Percentiles rank a stretch among this genome's conserved stretches.
Conservation (phyloP, 2,888 invertebrate species). For the Dyspetes luteomarginatus region DNA sequence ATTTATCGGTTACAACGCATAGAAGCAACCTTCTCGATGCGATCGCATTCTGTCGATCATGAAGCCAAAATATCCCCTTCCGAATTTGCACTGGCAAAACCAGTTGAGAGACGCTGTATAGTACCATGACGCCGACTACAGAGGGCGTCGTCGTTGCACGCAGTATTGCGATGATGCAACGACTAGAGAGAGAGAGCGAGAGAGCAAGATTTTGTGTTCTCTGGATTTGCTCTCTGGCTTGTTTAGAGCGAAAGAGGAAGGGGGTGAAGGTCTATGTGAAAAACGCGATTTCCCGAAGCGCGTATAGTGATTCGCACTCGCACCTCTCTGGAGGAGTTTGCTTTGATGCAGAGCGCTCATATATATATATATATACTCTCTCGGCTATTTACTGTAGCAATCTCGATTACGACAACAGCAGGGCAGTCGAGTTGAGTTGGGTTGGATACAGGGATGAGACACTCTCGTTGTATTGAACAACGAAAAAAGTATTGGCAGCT, state of each 20-base stretch:
- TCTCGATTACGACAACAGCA: slow-evolving; percentile 50
- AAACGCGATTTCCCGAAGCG: slow-evolving; percentile 54
- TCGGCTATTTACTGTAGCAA: slow-evolving; percentile 43
- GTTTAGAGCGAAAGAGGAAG: not conserved
- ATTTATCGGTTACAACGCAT: slow-evolving; percentile 60
- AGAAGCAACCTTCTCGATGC: slow-evolving; percentile 45
- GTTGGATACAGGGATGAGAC: not conserved
- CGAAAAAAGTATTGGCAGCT: slow-evolving; percentile 32
- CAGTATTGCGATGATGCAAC: not conserved
- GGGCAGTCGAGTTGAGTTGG: slow-evolving; percentile 15
- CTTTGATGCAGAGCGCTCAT: slow-evolving; percentile 2
- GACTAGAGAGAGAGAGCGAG: slow-evolving; percentile 4
- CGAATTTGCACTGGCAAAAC: no score
- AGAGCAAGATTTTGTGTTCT: slow-evolving; percentile 41
- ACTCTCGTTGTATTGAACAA: not conserved
- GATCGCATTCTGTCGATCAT: slow-evolving; percentile 52
- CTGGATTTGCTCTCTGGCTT: not conserved
- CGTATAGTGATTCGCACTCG: slow-evolving; percentile 55
- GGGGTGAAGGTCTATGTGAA: slow-evolving; percentile 46
- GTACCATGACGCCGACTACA: slow-evolving; percentile 19
- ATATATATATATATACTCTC: no score
- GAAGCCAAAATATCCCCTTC: not conserved
- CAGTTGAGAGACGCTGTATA: not conserved
- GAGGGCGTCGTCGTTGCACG: not conserved
- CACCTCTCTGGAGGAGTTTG: not conserved